A percentile compares a stretch with the other conserved stretches of the same genome.
Conservation (phyloP, 2,113 vertebrate genomes). For the Sterrhoptilus dennistouni region DNA sequence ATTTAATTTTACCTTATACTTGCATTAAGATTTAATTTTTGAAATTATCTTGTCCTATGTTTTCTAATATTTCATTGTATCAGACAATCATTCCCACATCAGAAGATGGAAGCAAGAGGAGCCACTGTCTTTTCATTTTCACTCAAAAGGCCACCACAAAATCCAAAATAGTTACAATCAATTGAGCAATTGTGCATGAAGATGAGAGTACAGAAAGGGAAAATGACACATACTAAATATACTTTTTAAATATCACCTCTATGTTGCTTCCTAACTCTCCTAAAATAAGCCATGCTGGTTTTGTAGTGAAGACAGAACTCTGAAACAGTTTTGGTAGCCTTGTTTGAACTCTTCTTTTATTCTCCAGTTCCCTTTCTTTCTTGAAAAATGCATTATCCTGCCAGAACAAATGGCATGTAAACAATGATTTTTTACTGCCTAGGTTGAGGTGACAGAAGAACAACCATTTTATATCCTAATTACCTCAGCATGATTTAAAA, state of each 20-base stretch:
- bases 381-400: neutral
- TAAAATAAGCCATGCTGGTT: neutral
- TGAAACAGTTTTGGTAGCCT: neutral
- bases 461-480: neutral
- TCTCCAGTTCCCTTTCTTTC: neutral
- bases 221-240: neutral
- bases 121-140: neutral
- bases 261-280: neutral
- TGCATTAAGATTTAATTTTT: neutral
- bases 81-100: neutral
- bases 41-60: neutral
- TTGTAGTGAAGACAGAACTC: neutral
- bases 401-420: neutral
- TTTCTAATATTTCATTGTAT: neutral
- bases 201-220: neutral
- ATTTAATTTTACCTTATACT: neutral
- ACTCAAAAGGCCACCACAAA: neutral
- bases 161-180: neutral
- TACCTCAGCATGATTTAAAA: slow-evolving; percentile 3
- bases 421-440: neutral
- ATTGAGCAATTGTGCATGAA: neutral
- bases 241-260: neutral
- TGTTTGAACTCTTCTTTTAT: neutral
- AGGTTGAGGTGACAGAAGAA: neutral
- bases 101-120: neutral